Conservation (phyloP, 2,797 vertebrate genomes). For the Sebastolobus alascanus region DNA sequence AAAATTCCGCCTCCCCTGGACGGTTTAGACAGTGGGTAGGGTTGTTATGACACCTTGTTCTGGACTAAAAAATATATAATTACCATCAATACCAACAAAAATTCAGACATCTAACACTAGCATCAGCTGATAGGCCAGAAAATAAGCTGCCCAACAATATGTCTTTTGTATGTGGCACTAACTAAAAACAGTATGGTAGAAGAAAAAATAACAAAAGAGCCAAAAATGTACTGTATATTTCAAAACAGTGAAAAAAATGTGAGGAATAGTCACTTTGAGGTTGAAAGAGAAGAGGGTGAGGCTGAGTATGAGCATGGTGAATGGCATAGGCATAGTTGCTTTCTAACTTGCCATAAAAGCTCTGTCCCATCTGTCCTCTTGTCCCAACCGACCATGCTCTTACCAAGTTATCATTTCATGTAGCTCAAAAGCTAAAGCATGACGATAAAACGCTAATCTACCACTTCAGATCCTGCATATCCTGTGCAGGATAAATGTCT, state of each 20-base stretch:
- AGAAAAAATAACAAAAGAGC: neutral
- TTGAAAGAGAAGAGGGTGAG: neutral
- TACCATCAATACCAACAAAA: no score
- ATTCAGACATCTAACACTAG: no score
- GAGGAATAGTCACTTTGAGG: neutral
- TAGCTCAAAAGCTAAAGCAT: neutral
- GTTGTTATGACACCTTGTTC: neutral
- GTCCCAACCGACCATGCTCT: neutral
- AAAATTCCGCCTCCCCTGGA: neutral
- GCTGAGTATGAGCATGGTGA: neutral
- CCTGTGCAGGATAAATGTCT: neutral
- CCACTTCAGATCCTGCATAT: neutral
- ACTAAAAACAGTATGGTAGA: neutral
- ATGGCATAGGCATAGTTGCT: neutral
- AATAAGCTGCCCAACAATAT: neutral
- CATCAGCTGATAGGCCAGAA: neutral
- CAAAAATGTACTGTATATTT: no score
- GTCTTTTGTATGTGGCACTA: neutral
- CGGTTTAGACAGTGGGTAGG: neutral
- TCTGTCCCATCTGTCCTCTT: neutral
- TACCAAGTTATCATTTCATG: neutral
- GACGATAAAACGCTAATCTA: slow-evolving; percentile 4
- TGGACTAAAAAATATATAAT: no score
- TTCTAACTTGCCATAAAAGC: no score
- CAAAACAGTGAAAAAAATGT: no score